Percentiles rank a stretch among this genome's conserved stretches.
phyloP scores from a whole-genome alignment of 2,888 invertebrate species.

The Pogonocherus hispidulus region DNA sequence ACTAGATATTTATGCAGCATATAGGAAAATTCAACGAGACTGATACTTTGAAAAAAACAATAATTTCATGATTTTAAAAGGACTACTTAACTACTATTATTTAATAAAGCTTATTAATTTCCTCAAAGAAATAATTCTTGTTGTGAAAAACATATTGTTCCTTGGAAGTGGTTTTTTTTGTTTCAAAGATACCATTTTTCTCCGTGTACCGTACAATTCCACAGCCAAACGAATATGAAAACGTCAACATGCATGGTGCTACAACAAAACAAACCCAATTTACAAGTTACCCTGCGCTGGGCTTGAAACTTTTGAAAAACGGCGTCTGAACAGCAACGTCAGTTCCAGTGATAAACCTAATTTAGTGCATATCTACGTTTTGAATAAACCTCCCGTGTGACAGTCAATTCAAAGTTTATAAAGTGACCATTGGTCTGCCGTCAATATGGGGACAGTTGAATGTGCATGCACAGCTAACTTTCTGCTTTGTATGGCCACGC shows the following conservation, averaged over 20 bases:
- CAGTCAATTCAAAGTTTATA: conserved; percentile 66
- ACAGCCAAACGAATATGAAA: too few species aligned
- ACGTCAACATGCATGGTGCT: background rate
- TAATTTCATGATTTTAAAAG: too few species aligned
- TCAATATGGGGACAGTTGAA: conserved; percentile 64
- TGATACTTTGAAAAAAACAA: too few species aligned
- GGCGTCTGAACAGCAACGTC: conserved; percentile 41
- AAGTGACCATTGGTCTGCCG: conserved; percentile 65
- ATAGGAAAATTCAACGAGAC: too few species aligned
- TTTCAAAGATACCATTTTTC: too few species aligned
- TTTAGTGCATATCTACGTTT: conserved; percentile 55
- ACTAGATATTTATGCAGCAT: too few species aligned
- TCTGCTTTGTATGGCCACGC: conserved; percentile 62
- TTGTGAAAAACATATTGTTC: too few species aligned
- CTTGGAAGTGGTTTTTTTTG: too few species aligned
- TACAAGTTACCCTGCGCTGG: conserved; percentile 3
- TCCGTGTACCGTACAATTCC: too few species aligned
- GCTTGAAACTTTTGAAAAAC: conserved; percentile 16
- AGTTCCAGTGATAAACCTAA: conserved; percentile 58
- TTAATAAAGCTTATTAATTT: too few species aligned
- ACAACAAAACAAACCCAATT: conserved; percentile 23
- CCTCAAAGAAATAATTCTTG: too few species aligned
- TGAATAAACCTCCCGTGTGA: conserved; percentile 59
- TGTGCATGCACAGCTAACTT: conserved; percentile 63
- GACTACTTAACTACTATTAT: too few species aligned